A percentile compares a stretch with the other conserved stretches of the same genome.
Evolutionary conservation across 2,888 invertebrate genomes (phyloP).

Genomic region (Patella pellucida): DNA sequence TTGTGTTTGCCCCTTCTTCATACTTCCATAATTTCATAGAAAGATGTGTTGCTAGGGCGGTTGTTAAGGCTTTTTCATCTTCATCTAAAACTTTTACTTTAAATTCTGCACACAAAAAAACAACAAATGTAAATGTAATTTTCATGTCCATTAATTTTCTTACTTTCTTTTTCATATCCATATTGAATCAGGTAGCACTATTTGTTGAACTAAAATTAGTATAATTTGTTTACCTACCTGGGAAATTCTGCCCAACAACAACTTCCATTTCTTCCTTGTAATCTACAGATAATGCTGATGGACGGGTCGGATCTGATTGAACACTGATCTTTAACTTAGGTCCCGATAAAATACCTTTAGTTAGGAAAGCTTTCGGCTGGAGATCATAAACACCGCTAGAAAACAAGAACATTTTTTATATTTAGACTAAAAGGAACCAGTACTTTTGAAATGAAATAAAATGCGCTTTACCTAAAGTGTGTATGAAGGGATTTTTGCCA

Average conservation of each 20-base stretch:
- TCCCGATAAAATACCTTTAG: conserved; percentile 48
- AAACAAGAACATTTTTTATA: conserved; percentile 1
- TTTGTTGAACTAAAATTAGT: no score
- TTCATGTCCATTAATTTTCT: no score
- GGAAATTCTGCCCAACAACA: conserved; percentile 55
- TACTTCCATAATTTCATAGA: conserved; percentile 65
- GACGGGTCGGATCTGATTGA: conserved; percentile 63
- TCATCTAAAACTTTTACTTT: conserved; percentile 62
- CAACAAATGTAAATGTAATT: no score
- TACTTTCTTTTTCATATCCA: no score
- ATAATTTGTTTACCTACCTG: conserved; percentile 46
- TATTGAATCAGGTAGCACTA: no score
- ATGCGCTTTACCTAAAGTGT: no score
- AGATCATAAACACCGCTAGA: conserved; percentile 66
- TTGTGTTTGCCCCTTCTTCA: conserved; percentile 35
- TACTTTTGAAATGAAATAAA: no score
- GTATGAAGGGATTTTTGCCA: no score
- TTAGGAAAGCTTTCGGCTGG: conserved; percentile 64
- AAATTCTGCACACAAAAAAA: conserved; percentile 51
- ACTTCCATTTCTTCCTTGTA: conserved; percentile 56
- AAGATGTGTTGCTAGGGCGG: conserved; percentile 56
- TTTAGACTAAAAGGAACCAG: no score
- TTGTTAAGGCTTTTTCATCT: conserved; percentile 55
- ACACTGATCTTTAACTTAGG: conserved; percentile 63
- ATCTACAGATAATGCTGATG: conserved; percentile 56